Evolutionary conservation across 2,888 invertebrate species (phyloP).

Genomic region (Saturnia japonica): DNA sequence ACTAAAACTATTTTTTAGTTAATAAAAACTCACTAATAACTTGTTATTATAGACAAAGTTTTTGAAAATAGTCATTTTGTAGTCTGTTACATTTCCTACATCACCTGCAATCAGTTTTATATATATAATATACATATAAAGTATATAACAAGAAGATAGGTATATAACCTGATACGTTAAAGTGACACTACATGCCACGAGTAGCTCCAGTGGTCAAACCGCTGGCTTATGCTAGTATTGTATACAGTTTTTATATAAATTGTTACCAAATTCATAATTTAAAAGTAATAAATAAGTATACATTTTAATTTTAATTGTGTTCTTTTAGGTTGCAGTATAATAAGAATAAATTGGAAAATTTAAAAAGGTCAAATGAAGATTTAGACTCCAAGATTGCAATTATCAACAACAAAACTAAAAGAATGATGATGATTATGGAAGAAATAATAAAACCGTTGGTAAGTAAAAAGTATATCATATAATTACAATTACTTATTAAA

Average conservation of each 20-base stretch:
- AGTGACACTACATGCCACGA: no score
- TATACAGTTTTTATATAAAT: not conserved
- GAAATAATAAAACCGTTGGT: conserved; percentile 1
- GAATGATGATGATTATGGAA: not conserved
- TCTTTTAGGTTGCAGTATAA: not conserved
- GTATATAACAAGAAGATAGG: no score
- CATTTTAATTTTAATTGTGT: no score
- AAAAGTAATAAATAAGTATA: not conserved
- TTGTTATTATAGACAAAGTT: no score
- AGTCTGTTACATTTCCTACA: no score
- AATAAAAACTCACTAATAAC: not conserved
- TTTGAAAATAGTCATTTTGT: no score
- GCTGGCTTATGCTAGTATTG: no score
- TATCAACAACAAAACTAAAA: not conserved
- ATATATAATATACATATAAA: no score
- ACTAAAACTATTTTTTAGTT: not conserved
- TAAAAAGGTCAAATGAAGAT: not conserved
- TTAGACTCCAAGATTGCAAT: not conserved
- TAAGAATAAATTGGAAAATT: conserved; percentile 5
- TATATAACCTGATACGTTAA: no score
- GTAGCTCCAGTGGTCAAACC: no score
- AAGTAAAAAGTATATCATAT: not conserved
- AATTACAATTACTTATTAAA: no score
- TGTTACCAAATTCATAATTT: not conserved
- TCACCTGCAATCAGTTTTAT: no score